A percentile compares a stretch with the other conserved stretches of the same genome.
Conservation (phyloP, 2,113 vertebrate genomes). For the Bucco capensis region DNA sequence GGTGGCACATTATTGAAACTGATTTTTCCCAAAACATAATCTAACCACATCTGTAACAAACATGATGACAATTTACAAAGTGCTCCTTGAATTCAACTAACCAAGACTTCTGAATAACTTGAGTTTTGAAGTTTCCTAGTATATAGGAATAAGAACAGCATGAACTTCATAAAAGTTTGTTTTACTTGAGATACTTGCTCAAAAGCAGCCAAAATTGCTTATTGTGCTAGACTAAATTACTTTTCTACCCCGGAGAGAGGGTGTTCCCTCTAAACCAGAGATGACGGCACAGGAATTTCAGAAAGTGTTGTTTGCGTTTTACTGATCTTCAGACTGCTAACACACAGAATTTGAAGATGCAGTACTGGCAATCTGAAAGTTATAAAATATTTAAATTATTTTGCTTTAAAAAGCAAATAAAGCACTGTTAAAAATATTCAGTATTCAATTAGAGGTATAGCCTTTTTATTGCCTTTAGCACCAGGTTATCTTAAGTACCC, state of each 20-base stretch:
- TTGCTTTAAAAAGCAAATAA: neutral
- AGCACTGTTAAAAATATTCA: neutral
- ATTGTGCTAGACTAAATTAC: neutral
- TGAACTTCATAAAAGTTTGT: neutral
- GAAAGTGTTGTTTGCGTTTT: slow-evolving; percentile 1
- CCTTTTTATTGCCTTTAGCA: neutral
- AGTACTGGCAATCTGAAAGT: neutral
- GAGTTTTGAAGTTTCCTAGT: neutral
- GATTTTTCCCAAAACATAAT: neutral
- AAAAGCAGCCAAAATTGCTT: slow-evolving; percentile 5
- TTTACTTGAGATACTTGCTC: neutral
- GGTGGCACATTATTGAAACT: accelerated
- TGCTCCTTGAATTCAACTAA: neutral
- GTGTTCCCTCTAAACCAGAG: slow-evolving; percentile 31
- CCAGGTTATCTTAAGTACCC: neutral
- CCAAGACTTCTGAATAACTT: neutral
- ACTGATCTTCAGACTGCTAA: neutral
- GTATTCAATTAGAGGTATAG: neutral
- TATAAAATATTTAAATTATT: neutral
- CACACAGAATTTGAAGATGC: neutral
- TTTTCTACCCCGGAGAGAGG: slow-evolving; percentile 39
- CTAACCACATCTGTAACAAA: neutral
- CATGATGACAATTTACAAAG: neutral
- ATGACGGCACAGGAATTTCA: neutral
- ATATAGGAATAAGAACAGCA: neutral